Evolutionary conservation across 2,888 invertebrate genomes (phyloP).

Genomic region (Celastrina argiolus): DNA sequence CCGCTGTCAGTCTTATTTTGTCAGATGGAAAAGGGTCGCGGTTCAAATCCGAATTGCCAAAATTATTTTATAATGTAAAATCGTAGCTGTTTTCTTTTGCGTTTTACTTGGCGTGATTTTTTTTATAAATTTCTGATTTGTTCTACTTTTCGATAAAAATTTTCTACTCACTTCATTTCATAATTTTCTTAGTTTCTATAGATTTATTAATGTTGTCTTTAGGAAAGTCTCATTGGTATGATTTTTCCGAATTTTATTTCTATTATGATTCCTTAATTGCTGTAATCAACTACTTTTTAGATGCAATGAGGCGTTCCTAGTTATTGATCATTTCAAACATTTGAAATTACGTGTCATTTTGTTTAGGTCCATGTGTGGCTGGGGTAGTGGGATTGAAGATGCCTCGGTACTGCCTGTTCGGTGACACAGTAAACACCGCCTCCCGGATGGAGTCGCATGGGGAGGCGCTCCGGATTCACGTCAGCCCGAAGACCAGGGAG

Average conservation of each 20-base stretch:
- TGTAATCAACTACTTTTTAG: too few species aligned
- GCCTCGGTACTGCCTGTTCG: conserved; percentile 95
- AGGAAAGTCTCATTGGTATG: too few species aligned
- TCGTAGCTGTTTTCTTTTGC: not conserved
- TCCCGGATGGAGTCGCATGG: conserved; percentile 95
- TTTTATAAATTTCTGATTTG: not conserved
- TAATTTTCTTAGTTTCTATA: not conserved
- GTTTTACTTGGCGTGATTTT: too few species aligned
- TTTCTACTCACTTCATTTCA: not conserved
- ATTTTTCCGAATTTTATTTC: too few species aligned
- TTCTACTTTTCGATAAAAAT: not conserved
- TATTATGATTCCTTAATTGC: too few species aligned
- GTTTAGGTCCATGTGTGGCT: conserved; percentile 87
- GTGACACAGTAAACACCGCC: conserved; percentile 94
- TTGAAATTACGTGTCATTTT: too few species aligned
- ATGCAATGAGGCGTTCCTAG: too few species aligned
- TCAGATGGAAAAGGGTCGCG: not conserved
- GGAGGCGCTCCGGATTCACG: conserved; percentile 92
- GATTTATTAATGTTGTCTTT: too few species aligned
- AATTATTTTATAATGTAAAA: not conserved
- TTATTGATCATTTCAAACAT: too few species aligned
- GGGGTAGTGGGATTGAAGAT: conserved; percentile 96
- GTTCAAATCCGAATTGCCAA: not conserved
- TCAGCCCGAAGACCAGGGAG: conserved; percentile 91
- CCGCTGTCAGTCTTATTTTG: not conserved